A percentile compares a stretch with the other conserved stretches of the same genome.
phyloP scores from a whole-genome alignment of 1,140 invertebrate species.

The Trissolcus basalis region DNA sequence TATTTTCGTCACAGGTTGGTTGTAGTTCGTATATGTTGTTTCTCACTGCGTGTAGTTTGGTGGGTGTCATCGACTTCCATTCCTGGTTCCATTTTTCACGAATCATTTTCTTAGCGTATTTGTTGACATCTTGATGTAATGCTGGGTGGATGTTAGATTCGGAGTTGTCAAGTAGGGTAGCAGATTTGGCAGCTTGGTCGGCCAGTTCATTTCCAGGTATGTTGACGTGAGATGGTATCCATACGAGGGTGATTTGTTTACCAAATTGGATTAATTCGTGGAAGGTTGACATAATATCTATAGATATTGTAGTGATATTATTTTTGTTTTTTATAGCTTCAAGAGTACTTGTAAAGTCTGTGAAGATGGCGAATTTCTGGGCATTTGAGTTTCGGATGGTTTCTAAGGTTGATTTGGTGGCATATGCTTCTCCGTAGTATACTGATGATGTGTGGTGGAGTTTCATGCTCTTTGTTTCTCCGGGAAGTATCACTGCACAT shows the following conservation, averaged over 20 bases:
- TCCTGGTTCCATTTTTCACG: no score
- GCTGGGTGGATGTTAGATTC: not conserved
- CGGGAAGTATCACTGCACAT: conserved; percentile 6
- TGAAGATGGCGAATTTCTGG: conserved; percentile 15
- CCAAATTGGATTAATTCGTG: not conserved
- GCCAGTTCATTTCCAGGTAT: conserved; percentile 26
- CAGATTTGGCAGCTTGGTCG: conserved; percentile 8
- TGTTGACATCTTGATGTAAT: conserved; percentile 5
- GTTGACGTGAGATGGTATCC: conserved; percentile 20
- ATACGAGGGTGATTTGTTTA: conserved; percentile 6
- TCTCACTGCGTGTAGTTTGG: no score
- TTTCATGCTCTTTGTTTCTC: conserved; percentile 5
- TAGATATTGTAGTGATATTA: not conserved
- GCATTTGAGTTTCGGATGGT: conserved; percentile 6
- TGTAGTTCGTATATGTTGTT: no score
- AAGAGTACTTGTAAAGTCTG: conserved; percentile 12
- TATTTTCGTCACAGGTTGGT: no score
- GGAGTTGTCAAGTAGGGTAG: not conserved
- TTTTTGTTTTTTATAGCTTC: conserved; percentile 12
- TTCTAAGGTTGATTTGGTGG: conserved; percentile 9
- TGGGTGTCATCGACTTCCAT: no score
- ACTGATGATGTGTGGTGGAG: conserved; percentile 9
- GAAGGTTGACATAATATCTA: not conserved
- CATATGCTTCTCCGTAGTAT: conserved; percentile 29
- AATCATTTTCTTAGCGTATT: no score